These are phyloP conservation scores for Radopholus similis DNA, from an alignment of 1,140 invertebrate species.

Conservation along the genomic window DNA sequence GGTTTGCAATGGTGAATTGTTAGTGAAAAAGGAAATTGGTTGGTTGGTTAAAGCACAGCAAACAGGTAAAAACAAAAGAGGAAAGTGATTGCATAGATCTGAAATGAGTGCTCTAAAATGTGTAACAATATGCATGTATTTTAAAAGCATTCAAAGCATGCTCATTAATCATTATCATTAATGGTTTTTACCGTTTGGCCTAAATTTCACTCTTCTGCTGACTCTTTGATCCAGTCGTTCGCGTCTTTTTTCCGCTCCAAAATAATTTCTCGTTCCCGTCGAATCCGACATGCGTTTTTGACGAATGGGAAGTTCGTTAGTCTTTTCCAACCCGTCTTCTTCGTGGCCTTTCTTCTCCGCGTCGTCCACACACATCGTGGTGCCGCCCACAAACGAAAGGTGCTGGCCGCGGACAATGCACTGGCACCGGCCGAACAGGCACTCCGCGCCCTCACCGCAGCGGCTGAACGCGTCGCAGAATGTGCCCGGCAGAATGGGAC, in stretches of 20 bases:
- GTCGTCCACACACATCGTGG: constrained; percentile 2
- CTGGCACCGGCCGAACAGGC: constrained; percentile 19
- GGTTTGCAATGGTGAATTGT: no score
- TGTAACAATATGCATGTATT: no score
- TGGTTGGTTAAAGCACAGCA: neutral
- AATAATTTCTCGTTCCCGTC: neutral
- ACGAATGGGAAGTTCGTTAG: neutral
- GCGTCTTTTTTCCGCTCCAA: no score
- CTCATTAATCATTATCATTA: no score
- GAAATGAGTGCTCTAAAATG: no score
- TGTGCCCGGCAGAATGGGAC: constrained; percentile 14
- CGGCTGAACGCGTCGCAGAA: constrained; percentile 40
- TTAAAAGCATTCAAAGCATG: no score
- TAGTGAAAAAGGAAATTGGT: neutral
- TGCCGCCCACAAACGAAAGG: constrained; percentile 19
- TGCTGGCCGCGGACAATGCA: constrained; percentile 21
- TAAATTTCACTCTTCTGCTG: no score
- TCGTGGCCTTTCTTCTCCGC: neutral
- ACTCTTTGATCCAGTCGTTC: no score
- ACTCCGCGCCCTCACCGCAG: constrained; percentile 32
- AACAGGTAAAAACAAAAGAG: neutral
- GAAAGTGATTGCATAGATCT: neutral
- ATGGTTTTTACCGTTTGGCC: no score
- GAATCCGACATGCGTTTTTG: neutral
- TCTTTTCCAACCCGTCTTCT: neutral